These are phyloP conservation scores for Dolichotis patagonum DNA, from an alignment of 2,113 vertebrate genomes.

Conservation along the genomic window DNA sequence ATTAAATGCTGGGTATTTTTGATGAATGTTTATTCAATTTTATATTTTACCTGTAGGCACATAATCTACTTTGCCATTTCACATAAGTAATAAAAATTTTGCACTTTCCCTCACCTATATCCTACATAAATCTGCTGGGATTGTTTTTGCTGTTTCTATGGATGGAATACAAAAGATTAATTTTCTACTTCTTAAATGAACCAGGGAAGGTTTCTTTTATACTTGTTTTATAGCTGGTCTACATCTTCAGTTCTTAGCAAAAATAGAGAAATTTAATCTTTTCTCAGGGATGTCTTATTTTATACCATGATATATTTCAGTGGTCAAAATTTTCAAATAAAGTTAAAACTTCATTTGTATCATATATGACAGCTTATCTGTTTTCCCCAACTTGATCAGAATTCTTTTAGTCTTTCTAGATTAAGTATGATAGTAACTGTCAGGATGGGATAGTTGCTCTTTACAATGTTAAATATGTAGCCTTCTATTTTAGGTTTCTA, in stretches of 20 bases:
- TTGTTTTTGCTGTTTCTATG: background rate
- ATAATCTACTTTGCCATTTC: background rate
- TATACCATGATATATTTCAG: background rate
- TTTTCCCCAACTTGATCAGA: background rate
- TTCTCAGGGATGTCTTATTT: background rate
- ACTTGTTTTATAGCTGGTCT: background rate
- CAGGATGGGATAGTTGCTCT: background rate
- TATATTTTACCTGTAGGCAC: background rate
- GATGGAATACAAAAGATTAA: slow-evolving; percentile 32
- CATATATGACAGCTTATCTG: background rate
- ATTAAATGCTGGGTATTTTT: background rate
- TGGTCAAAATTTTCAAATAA: background rate
- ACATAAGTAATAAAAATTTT: background rate
- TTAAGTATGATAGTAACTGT: background rate
- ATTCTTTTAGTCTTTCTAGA: background rate
- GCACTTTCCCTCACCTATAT: background rate
- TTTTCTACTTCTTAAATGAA: background rate
- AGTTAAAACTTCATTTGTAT: background rate
- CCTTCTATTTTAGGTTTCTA: slow-evolving; percentile 28
- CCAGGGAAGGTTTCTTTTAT: background rate
- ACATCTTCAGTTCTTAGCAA: background rate
- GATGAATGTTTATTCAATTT: background rate
- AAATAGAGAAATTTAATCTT: background rate
- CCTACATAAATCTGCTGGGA: background rate
- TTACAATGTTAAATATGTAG: background rate